Base-by-base conservation (phyloP, 2,797 vertebrate genomes). In the Erpetoichthys calabaricus region DNA sequence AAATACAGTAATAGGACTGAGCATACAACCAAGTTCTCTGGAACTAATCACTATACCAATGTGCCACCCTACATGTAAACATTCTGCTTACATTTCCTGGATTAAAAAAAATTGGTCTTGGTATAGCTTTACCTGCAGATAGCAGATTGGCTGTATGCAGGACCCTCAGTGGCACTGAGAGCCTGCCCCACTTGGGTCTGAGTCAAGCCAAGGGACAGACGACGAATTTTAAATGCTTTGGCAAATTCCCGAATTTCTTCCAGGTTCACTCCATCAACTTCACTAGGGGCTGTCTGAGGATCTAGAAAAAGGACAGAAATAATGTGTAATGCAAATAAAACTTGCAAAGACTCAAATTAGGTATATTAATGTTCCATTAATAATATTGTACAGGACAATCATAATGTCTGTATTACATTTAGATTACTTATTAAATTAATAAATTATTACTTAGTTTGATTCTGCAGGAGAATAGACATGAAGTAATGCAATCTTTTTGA, bases 141-240 rank as follows among this genome's bases (percentile, higher is more conserved):
- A 85, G 96, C 96, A 70, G 96, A 99, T 82, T 99, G 96, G 79
- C 96, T 99, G 85, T 99, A 99, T 4, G 96, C 96, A 46, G 96
- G 96, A 51, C 96, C 95, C 77, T 99, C 94, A 0, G 94, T 92
- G 41, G 96, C 94, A 60, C 94, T 98, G 66, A 99, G 90, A 5
- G 96, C 96, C 83, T 99, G 95, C 73, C 96, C 95, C 83, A 99
- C 95, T 87, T 99, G 96, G 63, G 95, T 98, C 83, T 99, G 96
- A 4, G 96, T 99, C 82, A 99, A 86, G 71, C 96, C 96, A 78
- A 99, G 91, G 68, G 96, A 99, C 80, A 99, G 87, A 70, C 96
- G 93, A 65, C 96, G 91, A 78, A 99, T 98, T 90, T 98, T 99
- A 87, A 99, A 99, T 67, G 95, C 93, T 91, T 98, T 98, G 88